Evolutionary conservation across 1,140 invertebrate species (phyloP), one percentile per base, ranked within the genome.

Genomic region (Rhagoletis pomonella): DNA sequence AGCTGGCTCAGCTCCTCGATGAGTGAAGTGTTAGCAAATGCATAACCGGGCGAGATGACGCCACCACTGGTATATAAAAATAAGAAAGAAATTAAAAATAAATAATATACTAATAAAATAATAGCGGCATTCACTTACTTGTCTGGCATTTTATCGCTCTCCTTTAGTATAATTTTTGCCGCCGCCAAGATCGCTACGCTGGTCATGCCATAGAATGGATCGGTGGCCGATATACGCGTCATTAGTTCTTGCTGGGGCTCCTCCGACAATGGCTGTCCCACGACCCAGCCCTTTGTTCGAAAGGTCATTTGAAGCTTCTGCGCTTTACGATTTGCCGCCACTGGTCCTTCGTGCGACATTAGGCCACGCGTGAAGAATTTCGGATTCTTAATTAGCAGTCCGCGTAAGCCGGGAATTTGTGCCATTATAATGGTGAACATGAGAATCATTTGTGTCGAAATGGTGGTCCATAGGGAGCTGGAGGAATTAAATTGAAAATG

Each of bases 141-240:
- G 65, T 93, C 91, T 1, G 97, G 97, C 93, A 98, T 95, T 90
- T 96, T 96, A 64, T 96, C 93, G 60, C 90, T 91, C 92, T 98
- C 97, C 64, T 95, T 95, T 2, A 98, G 93, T 88, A 98, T 93
- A 14, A 95, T 96, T 81, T 97, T 88, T 2, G 95, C 97, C 87
- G 95, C 94, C 84, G 96, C 93, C 12, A 98, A 89, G 87, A 97
- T 90, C 87, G 94, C 94, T 39, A 94, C 94, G 55, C 95, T 95
- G 3, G 97, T 98, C 1, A 95, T 94, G 6, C 96, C 95, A 94
- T 98, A 99, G 7, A 95, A 97, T 10, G 97, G 96, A 94, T 97
- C 96, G 87, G 88, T 89, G 7, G 94, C 95, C 9, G 91, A 90
- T 59, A 95, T 93, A 94, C 94, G 95, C 1, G 95, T 96, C 29